Evolutionary conservation across 1,140 invertebrate genomes (phyloP).

Genomic region (Pentalonia nigronervosa): DNA sequence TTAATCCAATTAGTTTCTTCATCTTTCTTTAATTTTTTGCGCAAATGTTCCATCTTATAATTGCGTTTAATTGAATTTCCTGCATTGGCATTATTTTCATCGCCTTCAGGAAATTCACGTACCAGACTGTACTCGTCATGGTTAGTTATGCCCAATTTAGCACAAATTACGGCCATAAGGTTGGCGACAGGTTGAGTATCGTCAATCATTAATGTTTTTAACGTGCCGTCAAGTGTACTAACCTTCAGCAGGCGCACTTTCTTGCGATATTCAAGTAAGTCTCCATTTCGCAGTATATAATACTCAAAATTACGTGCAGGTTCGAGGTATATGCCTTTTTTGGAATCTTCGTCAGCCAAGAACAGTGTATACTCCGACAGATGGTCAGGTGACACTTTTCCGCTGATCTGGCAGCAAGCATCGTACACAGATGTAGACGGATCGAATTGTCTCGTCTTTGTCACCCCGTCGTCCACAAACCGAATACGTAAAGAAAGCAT

Average conservation of each 20-base stretch:
- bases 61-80: constrained; percentile 85
- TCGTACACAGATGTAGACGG: constrained; percentile 92
- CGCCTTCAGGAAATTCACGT: constrained; percentile 77
- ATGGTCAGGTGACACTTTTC: constrained; percentile 89
- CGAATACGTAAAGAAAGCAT: constrained; percentile 92
- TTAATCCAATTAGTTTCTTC: constrained; percentile 99
- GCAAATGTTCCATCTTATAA: constrained; percentile 96
- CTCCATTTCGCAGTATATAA: constrained; percentile 94
- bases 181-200: constrained; percentile 96
- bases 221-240: constrained; percentile 89
- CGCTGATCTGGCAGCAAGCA: constrained; percentile 91
- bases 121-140: constrained; percentile 99
- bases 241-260: constrained; percentile 92
- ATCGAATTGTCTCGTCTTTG: constrained; percentile 98
- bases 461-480: constrained; percentile 90
- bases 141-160: constrained; percentile 98
- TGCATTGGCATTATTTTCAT: constrained; percentile 80
- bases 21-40: constrained; percentile 97
- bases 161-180: constrained; percentile 98
- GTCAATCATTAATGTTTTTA: constrained; percentile 96
- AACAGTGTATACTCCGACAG: constrained; percentile 96
- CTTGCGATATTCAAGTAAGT: constrained; percentile 92
- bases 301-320: constrained; percentile 91
- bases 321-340: constrained; percentile 97
- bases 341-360: constrained; percentile 92